Percentiles rank a stretch among this genome's conserved stretches.
These are phyloP conservation scores for Lepidonotus clava DNA, from an alignment of 2,888 invertebrate genomes.

Conservation along the genomic window DNA sequence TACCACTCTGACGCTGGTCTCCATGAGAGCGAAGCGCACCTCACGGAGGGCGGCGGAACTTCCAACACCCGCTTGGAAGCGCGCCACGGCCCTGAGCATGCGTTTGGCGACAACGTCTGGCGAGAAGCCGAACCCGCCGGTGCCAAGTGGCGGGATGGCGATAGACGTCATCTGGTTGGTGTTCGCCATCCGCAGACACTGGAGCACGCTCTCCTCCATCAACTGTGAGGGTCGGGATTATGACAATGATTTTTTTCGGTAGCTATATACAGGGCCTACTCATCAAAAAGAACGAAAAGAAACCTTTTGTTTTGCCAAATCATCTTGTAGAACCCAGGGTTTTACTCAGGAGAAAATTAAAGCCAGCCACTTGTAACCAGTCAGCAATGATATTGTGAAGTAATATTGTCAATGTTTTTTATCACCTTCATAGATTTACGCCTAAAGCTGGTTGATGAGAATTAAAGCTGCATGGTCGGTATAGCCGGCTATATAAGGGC, in stretches of 20 bases:
- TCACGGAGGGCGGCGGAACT: neutral
- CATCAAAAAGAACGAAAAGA: neutral
- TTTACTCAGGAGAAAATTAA: too few species aligned
- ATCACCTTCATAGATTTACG: too few species aligned
- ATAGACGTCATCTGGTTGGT: neutral
- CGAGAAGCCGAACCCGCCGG: slow-evolving; percentile 16
- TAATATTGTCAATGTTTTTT: too few species aligned
- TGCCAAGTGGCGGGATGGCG: slow-evolving; percentile 33
- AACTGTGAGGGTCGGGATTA: neutral
- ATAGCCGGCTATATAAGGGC: too few species aligned
- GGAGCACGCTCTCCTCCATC: neutral
- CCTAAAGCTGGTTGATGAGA: too few species aligned
- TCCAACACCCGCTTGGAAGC: neutral
- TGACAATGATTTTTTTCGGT: neutral
- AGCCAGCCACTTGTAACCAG: too few species aligned
- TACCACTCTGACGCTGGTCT: neutral
- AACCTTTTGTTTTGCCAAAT: neutral
- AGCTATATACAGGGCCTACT: neutral
- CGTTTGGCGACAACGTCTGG: slow-evolving; percentile 23
- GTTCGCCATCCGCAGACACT: neutral
- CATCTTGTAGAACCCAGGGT: neutral
- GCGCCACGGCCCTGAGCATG: neutral
- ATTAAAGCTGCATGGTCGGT: too few species aligned
- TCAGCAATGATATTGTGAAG: too few species aligned
- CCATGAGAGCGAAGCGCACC: slow-evolving; percentile 6